phyloP scores from a whole-genome alignment of 2,113 vertebrate genomes.

The Gyps fulvus region DNA sequence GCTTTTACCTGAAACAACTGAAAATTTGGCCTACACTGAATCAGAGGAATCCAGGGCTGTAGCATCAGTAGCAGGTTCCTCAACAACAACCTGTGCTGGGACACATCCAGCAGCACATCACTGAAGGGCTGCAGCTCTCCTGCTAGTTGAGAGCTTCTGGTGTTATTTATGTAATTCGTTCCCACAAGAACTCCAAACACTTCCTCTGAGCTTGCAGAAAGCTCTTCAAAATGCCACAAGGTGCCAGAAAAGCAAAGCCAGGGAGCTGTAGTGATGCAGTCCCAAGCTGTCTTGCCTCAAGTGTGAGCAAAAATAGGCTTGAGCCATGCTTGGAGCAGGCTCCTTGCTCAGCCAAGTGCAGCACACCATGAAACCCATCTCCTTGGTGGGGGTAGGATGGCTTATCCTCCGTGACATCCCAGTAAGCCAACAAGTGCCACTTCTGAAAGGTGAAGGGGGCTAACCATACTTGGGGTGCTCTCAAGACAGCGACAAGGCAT shows the following conservation, averaged over 20 bases:
- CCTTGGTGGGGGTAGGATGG: not conserved
- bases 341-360: not conserved
- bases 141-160: not conserved
- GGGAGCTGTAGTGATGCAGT: not conserved
- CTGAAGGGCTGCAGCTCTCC: not conserved
- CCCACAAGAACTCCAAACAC: not conserved
- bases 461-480: not conserved
- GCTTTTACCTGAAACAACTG: not conserved
- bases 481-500: not conserved
- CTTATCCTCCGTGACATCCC: not conserved
- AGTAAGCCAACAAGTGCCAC: not conserved
- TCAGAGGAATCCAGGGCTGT: not conserved
- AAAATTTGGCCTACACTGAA: not conserved
- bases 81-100: not conserved
- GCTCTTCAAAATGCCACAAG: not conserved
- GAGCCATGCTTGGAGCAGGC: fast-evolving
- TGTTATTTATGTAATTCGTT: not conserved
- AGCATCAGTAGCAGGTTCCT: not conserved
- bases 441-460: not conserved
- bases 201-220: not conserved
- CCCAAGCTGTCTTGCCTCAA: not conserved
- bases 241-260: not conserved
- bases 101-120: not conserved
- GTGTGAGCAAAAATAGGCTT: not conserved
- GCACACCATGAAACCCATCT: not conserved